Evolutionary conservation across 2,113 vertebrate genomes (phyloP).

Genomic region (Cebidichthys violaceus): DNA sequence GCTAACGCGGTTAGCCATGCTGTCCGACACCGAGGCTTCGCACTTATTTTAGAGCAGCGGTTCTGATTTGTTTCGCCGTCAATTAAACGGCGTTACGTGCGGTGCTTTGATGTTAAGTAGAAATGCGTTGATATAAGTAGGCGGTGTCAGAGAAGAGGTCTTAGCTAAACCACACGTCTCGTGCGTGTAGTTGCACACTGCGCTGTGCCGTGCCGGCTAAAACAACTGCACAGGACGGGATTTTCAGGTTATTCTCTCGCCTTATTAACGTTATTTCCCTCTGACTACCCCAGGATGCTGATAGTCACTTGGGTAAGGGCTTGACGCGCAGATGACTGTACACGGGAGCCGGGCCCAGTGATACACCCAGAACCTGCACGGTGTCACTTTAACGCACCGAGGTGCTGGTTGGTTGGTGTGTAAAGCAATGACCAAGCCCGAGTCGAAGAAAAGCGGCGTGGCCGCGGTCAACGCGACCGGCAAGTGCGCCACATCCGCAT

Average conservation of each 20-base stretch:
- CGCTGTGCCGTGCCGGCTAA: background rate
- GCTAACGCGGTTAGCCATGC: slow-evolving; percentile 48
- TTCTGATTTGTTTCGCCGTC: slow-evolving; percentile 10
- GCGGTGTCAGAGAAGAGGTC: slow-evolving; percentile 2
- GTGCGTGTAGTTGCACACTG: background rate
- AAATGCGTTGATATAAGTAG: slow-evolving; percentile 2
- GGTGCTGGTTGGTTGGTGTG: background rate
- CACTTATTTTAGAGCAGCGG: background rate
- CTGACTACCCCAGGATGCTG: slow-evolving; percentile 68
- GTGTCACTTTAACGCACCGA: slow-evolving; percentile 10
- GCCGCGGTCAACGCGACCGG: slow-evolving; percentile 26
- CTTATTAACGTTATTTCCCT: slow-evolving; percentile 34
- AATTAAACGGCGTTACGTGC: background rate
- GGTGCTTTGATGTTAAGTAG: background rate
- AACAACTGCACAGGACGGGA: slow-evolving; percentile 25
- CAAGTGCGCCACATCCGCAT: slow-evolving; percentile 54
- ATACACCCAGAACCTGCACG: slow-evolving; percentile 17
- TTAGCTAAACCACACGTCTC: background rate
- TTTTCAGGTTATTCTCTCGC: slow-evolving; percentile 50
- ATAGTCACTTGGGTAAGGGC: slow-evolving; percentile 71
- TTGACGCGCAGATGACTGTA: slow-evolving; percentile 56
- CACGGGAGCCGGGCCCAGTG: slow-evolving; percentile 30
- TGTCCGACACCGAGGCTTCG: too few relatives aligned
- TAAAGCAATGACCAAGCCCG: slow-evolving; percentile 79
- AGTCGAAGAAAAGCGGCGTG: slow-evolving; percentile 72